These are phyloP conservation scores for Epistrophella euchroma DNA, from an alignment of 2,888 invertebrate species.

Conservation along the genomic window DNA sequence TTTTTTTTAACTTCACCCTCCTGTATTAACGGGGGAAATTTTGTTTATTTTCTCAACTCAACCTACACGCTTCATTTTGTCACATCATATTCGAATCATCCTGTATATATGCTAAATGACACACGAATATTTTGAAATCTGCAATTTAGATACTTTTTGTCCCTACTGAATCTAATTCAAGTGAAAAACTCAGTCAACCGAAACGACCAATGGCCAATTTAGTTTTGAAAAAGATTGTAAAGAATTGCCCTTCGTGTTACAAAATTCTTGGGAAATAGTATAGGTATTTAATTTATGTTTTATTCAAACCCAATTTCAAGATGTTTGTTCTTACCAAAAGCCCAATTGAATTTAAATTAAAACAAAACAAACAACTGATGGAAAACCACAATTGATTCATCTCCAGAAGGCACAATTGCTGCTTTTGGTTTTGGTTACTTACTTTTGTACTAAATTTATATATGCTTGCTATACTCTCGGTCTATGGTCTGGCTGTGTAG, in stretches of 20 bases:
- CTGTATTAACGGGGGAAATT: no score
- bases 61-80: no score
- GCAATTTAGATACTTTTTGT: no score
- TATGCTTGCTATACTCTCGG: no score
- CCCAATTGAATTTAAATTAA: constrained; percentile 64
- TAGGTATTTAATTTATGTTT: constrained; percentile 34
- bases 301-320: constrained; percentile 45
- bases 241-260: background rate
- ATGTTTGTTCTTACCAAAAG: constrained; percentile 16
- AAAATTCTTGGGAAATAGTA: background rate
- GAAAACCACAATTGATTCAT: constrained; percentile 49
- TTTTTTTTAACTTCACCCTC: no score
- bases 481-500: background rate
- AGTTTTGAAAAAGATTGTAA: background rate
- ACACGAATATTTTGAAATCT: background rate
- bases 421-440: constrained; percentile 11
- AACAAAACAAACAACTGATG: constrained; percentile 54
- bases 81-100: no score
- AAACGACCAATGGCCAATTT: constrained; percentile 5
- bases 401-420: constrained; percentile 25
- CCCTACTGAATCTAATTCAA: no score
- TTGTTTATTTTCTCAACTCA: no score
- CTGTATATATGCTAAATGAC: no score
- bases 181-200: background rate
- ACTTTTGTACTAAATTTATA: background rate